Base-by-base conservation (phyloP, 2,888 invertebrate species). In the Eurois occulta region DNA sequence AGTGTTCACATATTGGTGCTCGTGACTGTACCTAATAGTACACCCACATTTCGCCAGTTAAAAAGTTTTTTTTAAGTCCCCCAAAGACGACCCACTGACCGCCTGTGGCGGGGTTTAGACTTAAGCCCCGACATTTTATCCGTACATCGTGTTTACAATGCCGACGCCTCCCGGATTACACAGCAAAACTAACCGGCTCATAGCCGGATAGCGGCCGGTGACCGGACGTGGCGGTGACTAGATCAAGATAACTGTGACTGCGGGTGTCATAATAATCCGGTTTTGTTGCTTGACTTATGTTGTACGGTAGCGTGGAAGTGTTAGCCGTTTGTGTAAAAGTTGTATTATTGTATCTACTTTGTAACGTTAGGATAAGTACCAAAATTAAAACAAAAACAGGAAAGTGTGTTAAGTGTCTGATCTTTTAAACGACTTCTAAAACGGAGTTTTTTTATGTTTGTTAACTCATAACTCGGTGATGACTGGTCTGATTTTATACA, bases 191-290 rank as follows among this genome's bases (percentile, higher is more conserved):
- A 67, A 21, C 79, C 71, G 68, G 67, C 38, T 58, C 66, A 68
- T 41, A 71, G 21, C 80, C 73, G 81, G 81, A 72, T 65, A 35
- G 43, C 18, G 24, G n/a, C 71, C 62, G 77, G 81, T 68, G 55
- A 43, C 81, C 81, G 81, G 80, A 81, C 35, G 41, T 18, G 24
- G 21, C 28, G 18, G n/a, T 35, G 69, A 72, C 79, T 80, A 70
- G 24, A 83, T 83, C 48, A 32, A 67, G 83, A 73, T 83, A 72
- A 69, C 11, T 35, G 35, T 24, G 32, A 62, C 69, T 55, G 10
- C 16, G 16, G 0, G 69, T 69, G 69, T 78, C 60, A 75, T 71
- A 62, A 46, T 60, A 52, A 58, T 21, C 55, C 66, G 46, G 80
- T 48, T 58, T 60, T 35, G 58, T 64, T 67, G 8, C 24, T 62